Evolutionary conservation across 2,797 vertebrate species (phyloP), one percentile per base, ranked within the genome.

Genomic region (Phrynocephalus guinanensis): DNA sequence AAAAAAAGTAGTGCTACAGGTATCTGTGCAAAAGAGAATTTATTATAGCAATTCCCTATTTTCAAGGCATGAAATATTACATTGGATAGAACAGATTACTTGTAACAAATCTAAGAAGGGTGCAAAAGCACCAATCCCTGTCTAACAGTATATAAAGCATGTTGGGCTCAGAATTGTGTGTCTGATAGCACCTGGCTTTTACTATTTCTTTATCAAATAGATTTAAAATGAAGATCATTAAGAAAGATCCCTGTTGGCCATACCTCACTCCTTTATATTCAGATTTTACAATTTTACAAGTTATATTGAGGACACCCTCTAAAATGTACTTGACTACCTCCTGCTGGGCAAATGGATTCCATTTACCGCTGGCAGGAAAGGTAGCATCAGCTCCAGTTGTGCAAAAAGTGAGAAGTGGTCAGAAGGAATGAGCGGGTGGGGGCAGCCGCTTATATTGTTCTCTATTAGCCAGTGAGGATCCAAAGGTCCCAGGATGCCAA

Each of bases 371-470:
- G 98, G 98, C 95, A 97, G 87, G 93, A 98, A 98, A 97, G 98
- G 98, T 97, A 99, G 97, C 95, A 99, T 97, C 95, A 99, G 98
- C 98, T 99, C 99, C 96, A 99, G 97, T 96, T 99, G 98, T 98
- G 98, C 97, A 96, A 98, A 98, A 96, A 99, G 98, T 95, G 98
- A 99, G 97, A 99, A 99, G 97, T 99, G 99, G 97, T 99, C 98
- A 76, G 99, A 99, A 96, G 98, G 98, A 96, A 99, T 98, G 96
- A 99, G 98, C 88, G 98, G 98, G 88, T 99, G 98, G 50, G 98
- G 99, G 96, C 98, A 99, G 96, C 99, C 99, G 93, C 96, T 98
- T 97, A 99, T 97, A 97, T 98, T 99, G 97, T 99, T 99, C 97
- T 99, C 98, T 94, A 97, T 96, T 87, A 99, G 98, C 99, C 99